These are phyloP conservation scores for Patella ulyssiponensis DNA, from an alignment of 2,888 invertebrate species.

Conservation along the genomic window DNA sequence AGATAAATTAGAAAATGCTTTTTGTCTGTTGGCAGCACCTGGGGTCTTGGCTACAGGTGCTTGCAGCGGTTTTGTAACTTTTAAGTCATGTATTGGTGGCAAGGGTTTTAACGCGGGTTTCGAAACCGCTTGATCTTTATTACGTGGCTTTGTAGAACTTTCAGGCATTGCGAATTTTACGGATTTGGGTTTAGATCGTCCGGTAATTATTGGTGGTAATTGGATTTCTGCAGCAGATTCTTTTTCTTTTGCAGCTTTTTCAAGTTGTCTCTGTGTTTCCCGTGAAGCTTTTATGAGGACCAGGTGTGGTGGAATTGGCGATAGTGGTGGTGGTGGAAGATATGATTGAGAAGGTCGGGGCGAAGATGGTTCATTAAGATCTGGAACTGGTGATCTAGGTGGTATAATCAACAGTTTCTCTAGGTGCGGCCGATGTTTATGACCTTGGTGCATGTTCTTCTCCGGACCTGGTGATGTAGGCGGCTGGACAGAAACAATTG, in stretches of 20 bases:
- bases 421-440: too few species aligned
- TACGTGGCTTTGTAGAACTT: background rate
- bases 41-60: background rate
- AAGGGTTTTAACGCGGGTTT: too few species aligned
- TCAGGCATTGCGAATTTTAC: background rate
- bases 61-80: background rate
- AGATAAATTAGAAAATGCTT: constrained; percentile 1
- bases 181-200: background rate
- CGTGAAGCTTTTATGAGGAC: background rate
- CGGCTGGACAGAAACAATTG: too few species aligned
- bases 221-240: background rate
- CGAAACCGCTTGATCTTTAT: background rate
- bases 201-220: background rate
- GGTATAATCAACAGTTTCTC: background rate
- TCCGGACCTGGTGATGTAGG: too few species aligned
- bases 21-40: background rate
- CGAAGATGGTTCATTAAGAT: background rate
- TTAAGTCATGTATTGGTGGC: too few species aligned
- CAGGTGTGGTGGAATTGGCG: background rate
- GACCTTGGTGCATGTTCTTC: too few species aligned
- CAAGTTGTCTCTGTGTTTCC: background rate
- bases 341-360: background rate
- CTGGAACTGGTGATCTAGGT: background rate
- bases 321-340: background rate
- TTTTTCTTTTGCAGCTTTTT: background rate